Percentiles rank a stretch among this genome's conserved stretches.
Evolutionary conservation across 1,140 invertebrate genomes (phyloP).

Genomic region (Magallana ariakensis): DNA sequence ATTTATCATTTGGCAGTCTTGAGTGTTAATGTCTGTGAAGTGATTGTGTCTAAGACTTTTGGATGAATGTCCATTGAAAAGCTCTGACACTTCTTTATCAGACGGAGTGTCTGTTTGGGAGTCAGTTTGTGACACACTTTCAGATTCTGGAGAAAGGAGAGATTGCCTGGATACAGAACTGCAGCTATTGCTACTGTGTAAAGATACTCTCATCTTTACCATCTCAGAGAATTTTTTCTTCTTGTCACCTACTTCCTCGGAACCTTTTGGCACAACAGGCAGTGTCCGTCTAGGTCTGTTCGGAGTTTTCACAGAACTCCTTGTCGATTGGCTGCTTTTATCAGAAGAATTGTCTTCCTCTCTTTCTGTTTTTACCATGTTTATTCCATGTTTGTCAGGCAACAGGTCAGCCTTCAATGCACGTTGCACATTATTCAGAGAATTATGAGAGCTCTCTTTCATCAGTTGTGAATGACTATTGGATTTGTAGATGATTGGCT

Average conservation of each 20-base stretch:
- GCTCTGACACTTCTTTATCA: constrained; percentile 53
- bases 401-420: constrained; percentile 29
- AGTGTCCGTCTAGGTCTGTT: constrained; percentile 50
- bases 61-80: constrained; percentile 40
- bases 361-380: constrained; percentile 15
- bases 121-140: neutral
- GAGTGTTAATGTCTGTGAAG: neutral
- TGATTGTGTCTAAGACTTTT: neutral
- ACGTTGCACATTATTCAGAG: constrained; percentile 31
- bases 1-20: constrained; percentile 41
- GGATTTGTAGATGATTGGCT: constrained; percentile 27
- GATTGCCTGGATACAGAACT: constrained; percentile 49
- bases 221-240: constrained; percentile 56
- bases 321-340: constrained; percentile 22
- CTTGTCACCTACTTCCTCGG: constrained; percentile 43
- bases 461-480: constrained; percentile 10
- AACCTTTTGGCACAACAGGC: constrained; percentile 49
- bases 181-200: constrained; percentile 47
- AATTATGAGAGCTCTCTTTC: constrained; percentile 2
- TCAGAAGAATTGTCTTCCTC: constrained; percentile 29
- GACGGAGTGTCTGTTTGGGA: constrained; percentile 45
- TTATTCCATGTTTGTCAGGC: constrained; percentile 33
- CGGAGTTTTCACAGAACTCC: constrained; percentile 44
- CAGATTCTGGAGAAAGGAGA: constrained; percentile 40
- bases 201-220: constrained; percentile 52